Conservation (phyloP, 1,140 invertebrate genomes). For the Drosophila bipectinata region DNA sequence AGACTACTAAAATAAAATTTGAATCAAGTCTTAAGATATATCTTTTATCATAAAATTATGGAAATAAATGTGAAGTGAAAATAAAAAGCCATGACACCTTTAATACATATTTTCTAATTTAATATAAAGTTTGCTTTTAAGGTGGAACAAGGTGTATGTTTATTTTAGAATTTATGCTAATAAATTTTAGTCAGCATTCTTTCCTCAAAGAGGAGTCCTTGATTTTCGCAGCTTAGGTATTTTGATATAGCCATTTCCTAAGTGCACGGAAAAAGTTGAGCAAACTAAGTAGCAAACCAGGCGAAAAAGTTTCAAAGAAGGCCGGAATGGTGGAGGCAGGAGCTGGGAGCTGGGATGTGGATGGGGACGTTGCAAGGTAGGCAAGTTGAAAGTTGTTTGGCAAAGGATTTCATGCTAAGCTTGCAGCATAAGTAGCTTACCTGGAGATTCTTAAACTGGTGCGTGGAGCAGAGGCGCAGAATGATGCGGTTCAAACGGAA, state of each 20-base stretch:
- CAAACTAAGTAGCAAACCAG: conserved; percentile 27
- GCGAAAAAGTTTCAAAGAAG: conserved; percentile 36
- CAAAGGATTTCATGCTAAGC: conserved; percentile 47
- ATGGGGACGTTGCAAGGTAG: background rate
- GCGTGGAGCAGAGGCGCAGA: conserved; percentile 85
- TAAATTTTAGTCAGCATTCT: background rate
- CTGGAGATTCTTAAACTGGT: conserved; percentile 89
- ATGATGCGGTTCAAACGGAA: conserved; percentile 82
- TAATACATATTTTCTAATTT: background rate
- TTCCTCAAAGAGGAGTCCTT: background rate
- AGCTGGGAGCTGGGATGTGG: background rate
- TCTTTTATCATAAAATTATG: no score
- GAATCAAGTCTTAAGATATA: no score
- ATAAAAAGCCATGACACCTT: background rate
- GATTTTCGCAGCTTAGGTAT: background rate
- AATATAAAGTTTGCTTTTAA: background rate
- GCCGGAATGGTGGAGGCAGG: background rate
- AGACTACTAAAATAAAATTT: no score
- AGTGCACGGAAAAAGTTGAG: conserved; percentile 22
- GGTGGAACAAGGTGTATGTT: background rate
- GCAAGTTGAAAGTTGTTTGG: conserved; percentile 38
- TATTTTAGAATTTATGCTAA: background rate
- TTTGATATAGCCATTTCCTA: conserved; percentile 5
- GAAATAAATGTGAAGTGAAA: no score
- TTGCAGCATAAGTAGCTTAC: conserved; percentile 82